These are phyloP conservation scores for Dynastes hyllus DNA, from an alignment of 2,888 invertebrate species.

Conservation along the genomic window DNA sequence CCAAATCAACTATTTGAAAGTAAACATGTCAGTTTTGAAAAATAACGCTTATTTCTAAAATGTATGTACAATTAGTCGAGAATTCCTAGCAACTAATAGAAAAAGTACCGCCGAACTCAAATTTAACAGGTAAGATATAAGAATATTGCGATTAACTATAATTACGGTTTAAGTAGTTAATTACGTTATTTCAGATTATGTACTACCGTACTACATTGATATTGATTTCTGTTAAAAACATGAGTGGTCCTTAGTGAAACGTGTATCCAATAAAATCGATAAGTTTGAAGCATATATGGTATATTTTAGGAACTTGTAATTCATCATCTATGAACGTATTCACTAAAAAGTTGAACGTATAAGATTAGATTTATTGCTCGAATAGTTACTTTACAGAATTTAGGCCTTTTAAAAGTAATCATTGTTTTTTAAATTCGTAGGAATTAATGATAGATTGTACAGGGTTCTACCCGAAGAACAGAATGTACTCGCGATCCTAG, in stretches of 20 bases:
- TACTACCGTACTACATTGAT: too few species aligned
- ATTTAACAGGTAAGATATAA: too few species aligned
- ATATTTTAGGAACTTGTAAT: conserved; percentile 3
- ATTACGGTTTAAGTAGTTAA: too few species aligned
- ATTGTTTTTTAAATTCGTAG: background rate
- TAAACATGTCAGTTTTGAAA: background rate
- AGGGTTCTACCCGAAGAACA: too few species aligned
- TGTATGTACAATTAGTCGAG: too few species aligned
- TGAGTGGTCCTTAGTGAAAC: background rate
- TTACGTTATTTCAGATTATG: background rate
- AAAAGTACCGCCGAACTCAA: too few species aligned
- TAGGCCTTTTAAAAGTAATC: background rate
- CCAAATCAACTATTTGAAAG: background rate
- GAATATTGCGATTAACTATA: too few species aligned
- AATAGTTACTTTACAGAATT: background rate
- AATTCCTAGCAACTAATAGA: too few species aligned
- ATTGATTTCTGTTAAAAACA: background rate
- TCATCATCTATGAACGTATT: background rate
- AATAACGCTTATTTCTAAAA: too few species aligned
- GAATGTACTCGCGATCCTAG: too few species aligned
- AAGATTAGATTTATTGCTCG: background rate
- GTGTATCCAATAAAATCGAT: background rate
- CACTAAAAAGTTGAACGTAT: background rate
- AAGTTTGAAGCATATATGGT: background rate
- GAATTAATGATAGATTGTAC: too few species aligned